Evolutionary conservation across 2,888 invertebrate species (phyloP), one percentile per base, ranked within the genome.

Genomic region (Pterobdella sp.): DNA sequence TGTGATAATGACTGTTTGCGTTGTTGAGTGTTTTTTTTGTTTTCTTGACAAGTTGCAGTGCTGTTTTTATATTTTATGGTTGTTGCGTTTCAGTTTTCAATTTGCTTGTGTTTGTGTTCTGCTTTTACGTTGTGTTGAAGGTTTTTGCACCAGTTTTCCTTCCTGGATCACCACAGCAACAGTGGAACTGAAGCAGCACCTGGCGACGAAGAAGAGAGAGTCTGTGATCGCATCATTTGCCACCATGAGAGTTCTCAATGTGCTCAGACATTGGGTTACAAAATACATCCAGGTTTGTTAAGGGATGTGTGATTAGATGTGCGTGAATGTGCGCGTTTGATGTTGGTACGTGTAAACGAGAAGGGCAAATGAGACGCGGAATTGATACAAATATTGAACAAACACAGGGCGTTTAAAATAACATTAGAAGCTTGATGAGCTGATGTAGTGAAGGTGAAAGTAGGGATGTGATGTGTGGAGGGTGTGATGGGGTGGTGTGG

Each of bases 221-320:
- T 83, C 82, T 71, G 82, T 83, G 64, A 91, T 93, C 82, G 92
- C 91, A 64, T 92, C 92, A 3, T 93, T 93, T n/a, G 93, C 93
- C 73, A 93, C 93, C 0, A 93, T 93, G 93, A 85, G 94, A 75
- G 93, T 93, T 0, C 86, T 94, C 0, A 93, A 92, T 82, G 93
- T 94, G 1, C 86, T 94, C 67, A 88, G 92, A 75, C 93, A 93
- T 82, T 94, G 94, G 94, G 90, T 83, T 31, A 82, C 83, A 1
- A 93, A 93, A 83, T 93, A 93, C 82, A 89, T 75, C 2, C 78
- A 87, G 84, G 92, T 87, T 76, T 76, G 67, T 4, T 7, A 26
- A 3, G 18, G 60, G n/a, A 22, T 14, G 60, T 22, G n/a, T 14
- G 60, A 26, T 22, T 56, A 3, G 60, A 26, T 22, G 60, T 7